Evolutionary conservation across 2,797 vertebrate species (phyloP), one percentile per base, ranked within the genome.

Genomic region (Sebastes matsubarae): DNA sequence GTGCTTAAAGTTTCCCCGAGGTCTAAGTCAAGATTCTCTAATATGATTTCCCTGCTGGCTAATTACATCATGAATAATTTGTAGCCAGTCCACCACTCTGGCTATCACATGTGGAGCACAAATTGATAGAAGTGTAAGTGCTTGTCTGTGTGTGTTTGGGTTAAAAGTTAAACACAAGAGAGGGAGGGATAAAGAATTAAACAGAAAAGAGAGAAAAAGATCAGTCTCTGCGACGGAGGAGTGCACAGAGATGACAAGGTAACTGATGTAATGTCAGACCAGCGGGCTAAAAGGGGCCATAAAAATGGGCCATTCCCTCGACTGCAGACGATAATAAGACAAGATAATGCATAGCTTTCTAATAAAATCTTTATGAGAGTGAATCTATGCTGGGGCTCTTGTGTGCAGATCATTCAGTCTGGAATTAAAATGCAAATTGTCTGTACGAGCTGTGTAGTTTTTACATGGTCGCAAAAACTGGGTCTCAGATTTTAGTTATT

Each of bases 61-160:
- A 92, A 94, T 95, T 94, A 88, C 88, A 92, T 91, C 86, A 85
- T 93, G 81, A 94, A 92, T 94, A 93, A 95, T 94, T 92, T 92
- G 89, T 68, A 79, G 69, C 68, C 58, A 25, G 75, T 89, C 67
- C 85, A 70, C 68, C 58, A 84, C 75, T 78, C 68, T 34, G 77
- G 80, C 69, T 82, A 84, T 86, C 77, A 88, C 82, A 85, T 90
- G 77, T 83, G 72, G 76, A 79, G 82, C 24, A 73, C 69, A 81
- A 69, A 69, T 65, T 72, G 68, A 89, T 67, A 68, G 46, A 68
- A 78, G 64, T 38, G 59, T 68, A 59, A 30, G 71, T 4, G 13
- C 65, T 32, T 77, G 42, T 61, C 4, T 66, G 52, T 60, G 66
- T 32, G 46, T 69, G 71, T 75, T 18, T 82, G 66, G 27, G 63